Evolutionary conservation across 1,140 invertebrate genomes (phyloP).

Genomic region (Diprion similis): DNA sequence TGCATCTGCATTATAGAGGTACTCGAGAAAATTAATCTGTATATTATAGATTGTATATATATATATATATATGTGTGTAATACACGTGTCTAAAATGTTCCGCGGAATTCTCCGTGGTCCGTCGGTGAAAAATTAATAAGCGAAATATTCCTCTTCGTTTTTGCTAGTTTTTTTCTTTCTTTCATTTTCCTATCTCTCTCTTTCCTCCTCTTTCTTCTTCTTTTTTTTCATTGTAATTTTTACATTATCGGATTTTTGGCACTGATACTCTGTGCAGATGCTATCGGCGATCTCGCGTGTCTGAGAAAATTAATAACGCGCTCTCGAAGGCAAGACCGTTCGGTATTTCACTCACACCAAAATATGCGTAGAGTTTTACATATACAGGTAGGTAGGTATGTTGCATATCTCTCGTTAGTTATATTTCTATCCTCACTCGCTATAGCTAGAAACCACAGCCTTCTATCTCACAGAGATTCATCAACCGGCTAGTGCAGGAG

Average conservation of each 20-base stretch:
- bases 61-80: no score
- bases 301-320: conserved; percentile 4
- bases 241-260: conserved; percentile 18
- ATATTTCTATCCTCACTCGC: conserved; percentile 24
- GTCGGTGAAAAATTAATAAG: conserved; percentile 51
- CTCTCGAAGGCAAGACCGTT: neutral
- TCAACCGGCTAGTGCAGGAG: no score
- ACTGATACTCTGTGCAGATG: conserved; percentile 4
- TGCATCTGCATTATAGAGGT: neutral
- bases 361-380: neutral
- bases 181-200: conserved; percentile 27
- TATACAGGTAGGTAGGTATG: neutral
- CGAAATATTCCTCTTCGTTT: conserved; percentile 42
- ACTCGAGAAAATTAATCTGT: neutral
- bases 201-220: conserved; percentile 12
- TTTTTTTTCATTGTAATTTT: conserved; percentile 19
- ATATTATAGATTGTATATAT: neutral
- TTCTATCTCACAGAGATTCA: no score
- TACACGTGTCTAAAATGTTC: neutral
- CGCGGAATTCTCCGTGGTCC: neutral
- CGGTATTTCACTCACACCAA: neutral
- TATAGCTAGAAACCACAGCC: conserved; percentile 24
- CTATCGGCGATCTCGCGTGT: neutral
- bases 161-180: conserved; percentile 27
- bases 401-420: conserved; percentile 7